Percentiles rank a stretch among this genome's conserved stretches.
Conservation (phyloP, 2,113 vertebrate genomes). For the Pica pica region DNA sequence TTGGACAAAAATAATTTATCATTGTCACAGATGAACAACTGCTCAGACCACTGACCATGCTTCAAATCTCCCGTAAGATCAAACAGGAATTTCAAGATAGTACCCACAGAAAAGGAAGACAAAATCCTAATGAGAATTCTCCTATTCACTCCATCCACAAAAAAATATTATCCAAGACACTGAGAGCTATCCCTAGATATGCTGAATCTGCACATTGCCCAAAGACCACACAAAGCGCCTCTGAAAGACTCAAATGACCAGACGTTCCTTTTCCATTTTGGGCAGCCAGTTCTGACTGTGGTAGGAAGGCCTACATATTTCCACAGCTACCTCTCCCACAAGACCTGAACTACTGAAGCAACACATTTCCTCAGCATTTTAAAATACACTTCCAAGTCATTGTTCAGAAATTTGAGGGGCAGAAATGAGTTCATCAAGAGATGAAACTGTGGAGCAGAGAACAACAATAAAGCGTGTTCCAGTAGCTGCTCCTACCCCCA, state of each 20-base stretch:
- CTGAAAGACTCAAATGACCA: neutral
- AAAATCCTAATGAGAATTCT: neutral
- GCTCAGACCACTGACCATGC: neutral
- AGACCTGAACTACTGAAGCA: neutral
- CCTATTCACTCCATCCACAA: neutral
- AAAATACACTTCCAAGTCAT: neutral
- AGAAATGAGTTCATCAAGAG: neutral
- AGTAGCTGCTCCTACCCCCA: neutral
- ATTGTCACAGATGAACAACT: neutral
- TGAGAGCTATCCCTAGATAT: neutral
- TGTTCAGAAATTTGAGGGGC: neutral
- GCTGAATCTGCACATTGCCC: neutral
- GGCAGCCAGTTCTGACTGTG: neutral
- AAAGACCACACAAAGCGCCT: neutral
- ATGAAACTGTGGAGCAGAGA: neutral
- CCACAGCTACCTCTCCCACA: neutral
- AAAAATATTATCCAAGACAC: neutral
- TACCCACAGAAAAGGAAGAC: neutral
- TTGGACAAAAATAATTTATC: neutral
- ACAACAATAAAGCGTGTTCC: neutral
- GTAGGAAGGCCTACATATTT: neutral
- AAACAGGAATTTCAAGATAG: neutral
- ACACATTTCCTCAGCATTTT: neutral
- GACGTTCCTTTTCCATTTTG: neutral
- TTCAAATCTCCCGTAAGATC: neutral